Base-by-base conservation (phyloP, 2,888 invertebrate genomes). In the Protophormia terraenovae region DNA sequence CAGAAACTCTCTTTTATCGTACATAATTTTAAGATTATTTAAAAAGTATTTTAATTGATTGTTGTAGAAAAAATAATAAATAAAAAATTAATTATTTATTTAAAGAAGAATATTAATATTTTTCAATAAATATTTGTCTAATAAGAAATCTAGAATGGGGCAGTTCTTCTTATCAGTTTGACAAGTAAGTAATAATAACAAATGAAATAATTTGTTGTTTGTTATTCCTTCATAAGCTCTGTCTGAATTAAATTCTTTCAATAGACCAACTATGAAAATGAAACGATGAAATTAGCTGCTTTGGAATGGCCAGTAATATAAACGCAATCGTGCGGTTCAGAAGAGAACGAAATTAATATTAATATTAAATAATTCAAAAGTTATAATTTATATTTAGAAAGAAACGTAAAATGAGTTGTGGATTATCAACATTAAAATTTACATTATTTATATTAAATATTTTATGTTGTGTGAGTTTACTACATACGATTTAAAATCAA, bases 381-480 rank as follows among this genome's bases (percentile, higher is more conserved):
- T 38, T 45, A 14, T 14, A 32, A 64, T 29, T 66, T 14, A 16
- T 38, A 32, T 50, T 69, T 38, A 8, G 0, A 66, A 47, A 19
- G 10, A 38, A 78, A 47, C 38, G 29, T 38, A 58, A 83, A 87
- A 91, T 91, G 90, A 88, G 89, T 71, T 91, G 90, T 83, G 89
- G 89, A 47, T 89, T 87, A 3, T 86, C 89, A 84, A 88, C 89
- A 7, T 69, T 91, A 60, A 91, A 91, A 87, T 88, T 90, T 69
- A 78, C 87, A 16, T 88, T 90, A 69, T 90, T 90, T 71, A 67
- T 90, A 32, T 88, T 91, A 86, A 90, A 90, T 86, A 88, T 91
- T 77, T 75, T 91, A 24, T 91, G 91, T 73, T 90, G 88, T 82
- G 91, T 91, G 82, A 91, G 90, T 90, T 71, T 32, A 22, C 0